A percentile compares a stretch with the other conserved stretches of the same genome.
phyloP scores from a whole-genome alignment of 2,797 vertebrate species.

The Sarcoramphus papa region DNA sequence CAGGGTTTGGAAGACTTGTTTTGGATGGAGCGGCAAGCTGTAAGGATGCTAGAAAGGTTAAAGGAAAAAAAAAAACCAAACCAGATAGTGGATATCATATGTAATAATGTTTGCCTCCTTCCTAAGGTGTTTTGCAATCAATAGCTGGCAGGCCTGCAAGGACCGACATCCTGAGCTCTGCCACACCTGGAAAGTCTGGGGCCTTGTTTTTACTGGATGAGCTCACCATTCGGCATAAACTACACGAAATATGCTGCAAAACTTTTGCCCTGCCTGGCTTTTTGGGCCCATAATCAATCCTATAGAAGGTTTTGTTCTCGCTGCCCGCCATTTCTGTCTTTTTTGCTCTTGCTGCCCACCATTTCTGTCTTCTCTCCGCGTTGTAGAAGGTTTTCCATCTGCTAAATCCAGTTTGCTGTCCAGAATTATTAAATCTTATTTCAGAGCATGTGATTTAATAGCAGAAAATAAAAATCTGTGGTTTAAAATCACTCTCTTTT shows the following conservation, averaged over 20 bases:
- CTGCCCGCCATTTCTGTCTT: neutral
- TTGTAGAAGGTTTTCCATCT: neutral
- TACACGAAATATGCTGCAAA: neutral
- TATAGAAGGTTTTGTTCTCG: neutral
- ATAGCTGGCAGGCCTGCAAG: neutral
- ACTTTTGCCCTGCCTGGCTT: neutral
- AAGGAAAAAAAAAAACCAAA: rapidly evolving
- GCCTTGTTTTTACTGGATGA: neutral
- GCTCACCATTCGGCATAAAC: neutral
- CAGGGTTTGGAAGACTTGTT: neutral
- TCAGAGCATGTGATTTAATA: neutral
- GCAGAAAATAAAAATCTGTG: neutral
- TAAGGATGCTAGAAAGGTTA: neutral
- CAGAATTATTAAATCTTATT: neutral
- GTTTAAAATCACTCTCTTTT: neutral
- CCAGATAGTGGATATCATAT: rapidly evolving
- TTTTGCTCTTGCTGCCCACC: neutral
- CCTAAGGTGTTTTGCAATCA: neutral
- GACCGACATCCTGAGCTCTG: neutral
- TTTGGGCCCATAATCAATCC: neutral
- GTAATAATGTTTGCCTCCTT: neutral
- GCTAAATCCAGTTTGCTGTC: neutral
- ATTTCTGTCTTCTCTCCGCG: neutral
- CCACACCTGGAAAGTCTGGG: neutral
- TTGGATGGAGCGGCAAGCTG: neutral